Conservation (phyloP, 2,888 invertebrate genomes). For the Tyria jacobaeae region DNA sequence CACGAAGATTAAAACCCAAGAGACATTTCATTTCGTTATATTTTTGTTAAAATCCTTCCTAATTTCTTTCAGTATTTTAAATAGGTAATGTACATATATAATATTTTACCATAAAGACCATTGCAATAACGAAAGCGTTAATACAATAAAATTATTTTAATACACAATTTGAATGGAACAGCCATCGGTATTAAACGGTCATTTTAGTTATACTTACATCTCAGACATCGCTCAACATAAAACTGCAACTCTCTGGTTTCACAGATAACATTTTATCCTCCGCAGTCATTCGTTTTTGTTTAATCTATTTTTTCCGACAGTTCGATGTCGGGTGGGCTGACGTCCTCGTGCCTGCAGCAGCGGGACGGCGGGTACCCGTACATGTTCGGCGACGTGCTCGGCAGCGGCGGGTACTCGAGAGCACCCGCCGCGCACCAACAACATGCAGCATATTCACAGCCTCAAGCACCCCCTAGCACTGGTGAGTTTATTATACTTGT, state of each 20-base stretch:
- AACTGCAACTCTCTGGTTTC: neutral
- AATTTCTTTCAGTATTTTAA: too few relatives aligned
- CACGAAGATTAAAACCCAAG: too few relatives aligned
- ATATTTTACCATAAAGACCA: too few relatives aligned
- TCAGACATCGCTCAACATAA: neutral
- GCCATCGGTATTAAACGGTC: too few relatives aligned
- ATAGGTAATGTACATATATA: too few relatives aligned
- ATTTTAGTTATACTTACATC: neutral
- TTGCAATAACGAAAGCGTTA: too few relatives aligned
- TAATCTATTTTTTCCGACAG: slow-evolving; percentile 75
- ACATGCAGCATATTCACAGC: slow-evolving; percentile 88
- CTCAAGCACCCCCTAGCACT: slow-evolving; percentile 85
- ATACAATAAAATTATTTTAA: too few relatives aligned
- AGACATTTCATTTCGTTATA: too few relatives aligned
- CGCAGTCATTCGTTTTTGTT: neutral
- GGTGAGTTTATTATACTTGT: slow-evolving; percentile 74
- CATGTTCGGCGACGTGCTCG: slow-evolving; percentile 96
- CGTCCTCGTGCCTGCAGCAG: slow-evolving; percentile 94
- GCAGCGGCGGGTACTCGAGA: slow-evolving; percentile 89
- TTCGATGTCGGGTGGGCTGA: slow-evolving; percentile 95
- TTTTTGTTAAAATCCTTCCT: too few relatives aligned
- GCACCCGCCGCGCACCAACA: slow-evolving; percentile 92
- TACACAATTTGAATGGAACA: too few relatives aligned
- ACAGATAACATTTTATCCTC: neutral
- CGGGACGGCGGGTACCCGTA: slow-evolving; percentile 94